Evolutionary conservation across 2,113 vertebrate genomes (phyloP), one percentile per base, ranked within the genome.

Genomic region (Leiothrix lutea): DNA sequence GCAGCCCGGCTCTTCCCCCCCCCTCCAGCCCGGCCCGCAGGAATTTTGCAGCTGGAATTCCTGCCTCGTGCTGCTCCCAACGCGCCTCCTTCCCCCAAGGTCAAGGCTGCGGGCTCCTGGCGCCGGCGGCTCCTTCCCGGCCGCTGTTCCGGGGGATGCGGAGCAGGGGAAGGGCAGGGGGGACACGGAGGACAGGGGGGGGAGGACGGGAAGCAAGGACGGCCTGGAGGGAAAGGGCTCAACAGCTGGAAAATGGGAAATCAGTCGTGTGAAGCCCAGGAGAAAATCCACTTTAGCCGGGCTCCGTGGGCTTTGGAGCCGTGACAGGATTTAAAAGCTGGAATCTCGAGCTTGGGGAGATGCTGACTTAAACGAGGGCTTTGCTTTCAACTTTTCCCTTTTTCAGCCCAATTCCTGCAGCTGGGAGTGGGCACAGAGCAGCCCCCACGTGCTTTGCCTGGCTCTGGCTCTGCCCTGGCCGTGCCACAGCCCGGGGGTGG

Each of bases 341-440:
- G 65, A 90, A 88, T 67, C 65, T 74, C 3, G 2, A 60, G 62
- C 33, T 84, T 72, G 35, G 62, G 86, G 81, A 73, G 73, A 84
- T n/a, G 93, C 95, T 94, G 95, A 80, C n/a, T 91, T 79, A 86
- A 74, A 80, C 14, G 24, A 89, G 92, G 56, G 80, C 53, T 96
- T 84, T 54, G 28, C 3, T 47, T 94, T 48, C 6, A 0, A 15
- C 61, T 48, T 65, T 60, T 74, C 20, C 79, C 53, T 67, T 83
- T 90, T 21, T 50, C 82, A 50, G 81, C 26, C 53, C 48, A 0
- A 22, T 85, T 64, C 60, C 53, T 0, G 0, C 80, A 53, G 86
- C 29, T 2, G 11, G 83, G 48, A 73, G 22, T 7, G 2, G 61
- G 57, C 45, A 8, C 29, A 5, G 83, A 65, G 56, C 33, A 21